Percentiles rank a stretch among this genome's conserved stretches.
phyloP scores from a whole-genome alignment of 2,113 vertebrate species.

The Leucopsar rothschildi region DNA sequence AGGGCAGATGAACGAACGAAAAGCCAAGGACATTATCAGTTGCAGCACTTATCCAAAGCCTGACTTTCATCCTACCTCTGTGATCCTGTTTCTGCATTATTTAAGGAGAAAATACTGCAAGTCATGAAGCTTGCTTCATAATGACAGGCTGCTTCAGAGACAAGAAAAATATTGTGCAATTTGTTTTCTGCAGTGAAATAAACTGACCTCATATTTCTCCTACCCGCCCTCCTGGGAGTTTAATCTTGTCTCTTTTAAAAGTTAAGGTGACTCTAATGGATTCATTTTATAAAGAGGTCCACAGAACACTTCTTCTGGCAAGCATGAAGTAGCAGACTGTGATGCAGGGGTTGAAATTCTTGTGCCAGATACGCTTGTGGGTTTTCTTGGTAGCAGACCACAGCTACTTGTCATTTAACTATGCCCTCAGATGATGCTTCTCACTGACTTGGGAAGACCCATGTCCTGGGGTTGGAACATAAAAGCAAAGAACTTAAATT shows the following conservation, averaged over 20 bases:
- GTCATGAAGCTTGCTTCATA: conserved; percentile 18
- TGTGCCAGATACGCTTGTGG: not conserved
- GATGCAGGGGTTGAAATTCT: not conserved
- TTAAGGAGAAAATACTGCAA: conserved; percentile 38
- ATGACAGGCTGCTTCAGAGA: not conserved
- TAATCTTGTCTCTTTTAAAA: not conserved
- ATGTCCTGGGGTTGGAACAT: not conserved
- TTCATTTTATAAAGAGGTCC: not conserved
- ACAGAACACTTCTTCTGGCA: not conserved
- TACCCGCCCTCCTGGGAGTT: not conserved
- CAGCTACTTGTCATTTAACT: not conserved
- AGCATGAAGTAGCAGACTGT: not conserved
- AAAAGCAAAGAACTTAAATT: not conserved
- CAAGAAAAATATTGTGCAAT: conserved; percentile 32
- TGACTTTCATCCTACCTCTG: not conserved
- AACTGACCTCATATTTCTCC: not conserved
- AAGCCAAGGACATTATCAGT: not conserved
- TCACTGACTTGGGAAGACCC: not conserved
- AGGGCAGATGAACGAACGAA: not conserved
- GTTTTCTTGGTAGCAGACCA: not conserved
- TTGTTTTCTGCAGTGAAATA: not conserved
- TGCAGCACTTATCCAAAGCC: not conserved
- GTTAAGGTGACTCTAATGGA: not conserved
- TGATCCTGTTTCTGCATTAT: not conserved
- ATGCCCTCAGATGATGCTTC: not conserved